These are phyloP conservation scores for Argya squamiceps DNA, from an alignment of 2,797 vertebrate genomes.

Conservation along the genomic window DNA sequence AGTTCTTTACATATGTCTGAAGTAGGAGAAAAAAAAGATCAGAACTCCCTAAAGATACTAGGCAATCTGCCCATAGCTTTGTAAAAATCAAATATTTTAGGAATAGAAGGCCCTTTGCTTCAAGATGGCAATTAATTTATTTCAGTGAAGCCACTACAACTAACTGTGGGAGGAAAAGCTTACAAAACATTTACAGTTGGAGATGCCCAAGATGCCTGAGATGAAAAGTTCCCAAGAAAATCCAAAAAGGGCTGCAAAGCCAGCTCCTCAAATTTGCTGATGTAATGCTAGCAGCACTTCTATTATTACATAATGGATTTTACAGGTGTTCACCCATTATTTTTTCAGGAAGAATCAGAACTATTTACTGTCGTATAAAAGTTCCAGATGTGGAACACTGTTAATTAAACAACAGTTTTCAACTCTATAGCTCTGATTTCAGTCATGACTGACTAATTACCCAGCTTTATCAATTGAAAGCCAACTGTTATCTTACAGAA, in stretches of 20 bases:
- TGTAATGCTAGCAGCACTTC: background rate
- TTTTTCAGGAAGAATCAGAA: background rate
- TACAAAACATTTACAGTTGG: background rate
- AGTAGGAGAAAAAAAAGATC: background rate
- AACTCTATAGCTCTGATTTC: background rate
- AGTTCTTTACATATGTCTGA: background rate
- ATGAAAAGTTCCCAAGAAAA: slow-evolving; percentile 2
- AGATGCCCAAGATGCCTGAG: background rate
- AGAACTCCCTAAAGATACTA: background rate
- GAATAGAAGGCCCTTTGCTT: background rate
- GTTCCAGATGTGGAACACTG: background rate
- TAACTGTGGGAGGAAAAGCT: background rate
- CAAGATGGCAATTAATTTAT: background rate
- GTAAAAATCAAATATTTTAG: background rate
- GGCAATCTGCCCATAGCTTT: background rate
- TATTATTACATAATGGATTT: background rate
- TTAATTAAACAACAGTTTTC: slow-evolving; percentile 18
- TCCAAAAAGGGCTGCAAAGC: background rate
- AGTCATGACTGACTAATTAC: slow-evolving; percentile 6
- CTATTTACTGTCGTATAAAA: background rate
- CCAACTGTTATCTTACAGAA: slow-evolving; percentile 23
- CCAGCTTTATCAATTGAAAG: background rate
- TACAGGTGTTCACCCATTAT: background rate
- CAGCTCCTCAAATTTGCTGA: background rate
- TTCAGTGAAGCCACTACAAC: background rate